These are phyloP conservation scores for Ammodramus savannarum DNA, from an alignment of 2,113 vertebrate species.

Conservation along the genomic window DNA sequence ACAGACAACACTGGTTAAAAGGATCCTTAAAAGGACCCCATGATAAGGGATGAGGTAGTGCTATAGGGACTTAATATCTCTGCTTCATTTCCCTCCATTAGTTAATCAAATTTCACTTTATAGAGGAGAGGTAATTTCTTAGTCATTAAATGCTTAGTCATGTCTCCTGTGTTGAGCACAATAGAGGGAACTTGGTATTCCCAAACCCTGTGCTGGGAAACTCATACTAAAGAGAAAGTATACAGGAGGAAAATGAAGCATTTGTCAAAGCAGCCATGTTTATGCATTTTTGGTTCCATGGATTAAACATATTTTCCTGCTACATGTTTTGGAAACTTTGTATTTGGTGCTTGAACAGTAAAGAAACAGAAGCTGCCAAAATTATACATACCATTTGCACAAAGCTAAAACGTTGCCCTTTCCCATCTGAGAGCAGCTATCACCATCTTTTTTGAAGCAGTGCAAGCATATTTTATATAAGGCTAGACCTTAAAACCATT, in stretches of 20 bases:
- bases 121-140: background rate
- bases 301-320: background rate
- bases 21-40: background rate
- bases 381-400: background rate
- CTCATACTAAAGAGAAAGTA: background rate
- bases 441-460: background rate
- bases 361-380: background rate
- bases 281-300: background rate
- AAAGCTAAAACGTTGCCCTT: background rate
- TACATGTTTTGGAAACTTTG: background rate
- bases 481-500: background rate
- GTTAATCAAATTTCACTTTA: background rate
- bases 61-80: background rate
- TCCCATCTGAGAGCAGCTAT: background rate
- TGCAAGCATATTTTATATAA: background rate
- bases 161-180: background rate
- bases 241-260: background rate
- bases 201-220: background rate
- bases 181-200: background rate
- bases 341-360: background rate
- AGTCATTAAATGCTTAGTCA: fast-evolving
- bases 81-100: background rate
- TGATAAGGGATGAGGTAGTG: background rate
- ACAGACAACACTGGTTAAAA: background rate
- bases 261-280: background rate